These are phyloP conservation scores for Chaetophractus vellerosus DNA, from an alignment of 2,797 vertebrate genomes.

Conservation along the genomic window DNA sequence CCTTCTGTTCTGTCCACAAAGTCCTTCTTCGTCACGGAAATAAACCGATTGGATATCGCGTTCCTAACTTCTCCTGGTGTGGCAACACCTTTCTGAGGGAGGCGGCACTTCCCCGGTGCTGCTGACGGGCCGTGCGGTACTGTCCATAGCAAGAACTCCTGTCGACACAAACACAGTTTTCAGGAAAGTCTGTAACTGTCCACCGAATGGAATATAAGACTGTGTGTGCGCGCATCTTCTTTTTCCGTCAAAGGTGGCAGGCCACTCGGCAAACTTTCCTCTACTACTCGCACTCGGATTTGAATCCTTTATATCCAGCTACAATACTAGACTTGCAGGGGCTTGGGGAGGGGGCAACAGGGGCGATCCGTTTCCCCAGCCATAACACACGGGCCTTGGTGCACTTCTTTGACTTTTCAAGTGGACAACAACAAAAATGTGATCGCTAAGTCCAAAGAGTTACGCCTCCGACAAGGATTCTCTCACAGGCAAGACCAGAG, in stretches of 20 bases:
- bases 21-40: conserved; percentile 90
- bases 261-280: too few species aligned
- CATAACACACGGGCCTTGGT: not conserved
- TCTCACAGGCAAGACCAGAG: not conserved
- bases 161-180: conserved; percentile 28
- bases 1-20: conserved; percentile 90
- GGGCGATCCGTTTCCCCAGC: not conserved
- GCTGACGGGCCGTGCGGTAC: conserved; percentile 81
- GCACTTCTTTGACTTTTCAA: not conserved
- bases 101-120: conserved; percentile 65
- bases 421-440: not conserved
- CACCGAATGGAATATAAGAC: not conserved
- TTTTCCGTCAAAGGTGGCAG: not conserved
- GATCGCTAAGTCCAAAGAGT: not conserved
- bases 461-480: not conserved
- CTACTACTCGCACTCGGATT: not conserved
- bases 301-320: not conserved
- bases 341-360: not conserved
- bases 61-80: conserved; percentile 86
- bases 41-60: conserved; percentile 90
- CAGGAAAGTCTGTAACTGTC: not conserved
- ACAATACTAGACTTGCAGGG: rapidly evolving
- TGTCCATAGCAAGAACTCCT: conserved; percentile 91
- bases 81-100: conserved; percentile 83
- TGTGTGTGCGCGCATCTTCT: not conserved